phyloP scores from a whole-genome alignment of 2,888 invertebrate species.

The Trisateles emortualis region DNA sequence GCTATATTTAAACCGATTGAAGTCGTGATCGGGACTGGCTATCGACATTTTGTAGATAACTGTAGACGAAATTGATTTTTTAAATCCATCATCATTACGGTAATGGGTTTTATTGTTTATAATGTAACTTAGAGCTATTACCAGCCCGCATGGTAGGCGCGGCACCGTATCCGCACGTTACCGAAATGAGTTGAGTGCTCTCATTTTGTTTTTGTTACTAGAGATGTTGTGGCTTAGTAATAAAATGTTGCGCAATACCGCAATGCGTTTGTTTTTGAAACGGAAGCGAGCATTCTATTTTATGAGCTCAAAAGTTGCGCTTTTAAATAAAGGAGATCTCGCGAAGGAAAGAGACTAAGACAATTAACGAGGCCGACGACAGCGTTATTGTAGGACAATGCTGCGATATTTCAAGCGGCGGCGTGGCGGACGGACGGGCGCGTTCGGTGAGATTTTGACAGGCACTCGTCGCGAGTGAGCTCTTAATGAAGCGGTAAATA shows the following conservation, averaged over 20 bases:
- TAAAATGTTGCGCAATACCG: slow-evolving; percentile 66
- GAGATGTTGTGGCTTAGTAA: slow-evolving; percentile 67
- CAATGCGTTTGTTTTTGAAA: slow-evolving; percentile 59
- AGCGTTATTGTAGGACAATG: slow-evolving; percentile 82
- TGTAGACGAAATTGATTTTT: slow-evolving; percentile 80
- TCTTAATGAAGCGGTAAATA: slow-evolving; percentile 86
- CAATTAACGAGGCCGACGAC: slow-evolving; percentile 82
- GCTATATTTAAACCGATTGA: slow-evolving; percentile 14
- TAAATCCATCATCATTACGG: slow-evolving; percentile 75
- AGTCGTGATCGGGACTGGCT: slow-evolving; percentile 59
- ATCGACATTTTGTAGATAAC: slow-evolving; percentile 66
- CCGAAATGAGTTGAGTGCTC: slow-evolving; percentile 66
- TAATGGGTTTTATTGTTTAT: slow-evolving; percentile 76
- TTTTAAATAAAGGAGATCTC: slow-evolving; percentile 64
- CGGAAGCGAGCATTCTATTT: slow-evolving; percentile 71
- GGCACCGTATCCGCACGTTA: slow-evolving; percentile 75
- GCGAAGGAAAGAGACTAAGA: slow-evolving; percentile 67
- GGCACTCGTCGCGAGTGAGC: slow-evolving; percentile 78
- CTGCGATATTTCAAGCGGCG: slow-evolving; percentile 79
- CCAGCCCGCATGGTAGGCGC: slow-evolving; percentile 60
- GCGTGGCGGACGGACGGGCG: slow-evolving; percentile 63
- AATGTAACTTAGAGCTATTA: slow-evolving; percentile 73
- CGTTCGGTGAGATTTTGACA: slow-evolving; percentile 82
- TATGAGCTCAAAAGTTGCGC: slow-evolving; percentile 63
- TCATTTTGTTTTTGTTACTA: slow-evolving; percentile 72